Evolutionary conservation across 2,888 invertebrate genomes (phyloP).

Genomic region (Invenusta paracnida): DNA sequence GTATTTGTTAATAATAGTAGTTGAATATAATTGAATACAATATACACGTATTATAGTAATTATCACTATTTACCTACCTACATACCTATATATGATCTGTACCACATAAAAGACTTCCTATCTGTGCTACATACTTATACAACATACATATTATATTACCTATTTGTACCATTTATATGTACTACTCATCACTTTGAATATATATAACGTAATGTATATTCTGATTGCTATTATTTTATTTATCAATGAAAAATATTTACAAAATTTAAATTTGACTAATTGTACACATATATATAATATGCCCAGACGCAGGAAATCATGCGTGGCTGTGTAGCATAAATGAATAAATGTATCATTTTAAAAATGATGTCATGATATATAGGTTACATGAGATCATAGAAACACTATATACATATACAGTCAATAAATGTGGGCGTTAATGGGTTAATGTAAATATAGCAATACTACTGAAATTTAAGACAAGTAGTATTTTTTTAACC

Average conservation of each 20-base stretch:
- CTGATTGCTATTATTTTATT: background rate
- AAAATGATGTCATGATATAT: background rate
- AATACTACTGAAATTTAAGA: no score
- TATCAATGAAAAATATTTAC: background rate
- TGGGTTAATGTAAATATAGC: no score
- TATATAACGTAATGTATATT: background rate
- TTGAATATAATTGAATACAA: background rate
- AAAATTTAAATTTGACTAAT: background rate
- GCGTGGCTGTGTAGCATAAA: background rate
- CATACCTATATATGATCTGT: background rate
- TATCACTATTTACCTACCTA: background rate
- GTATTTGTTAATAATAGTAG: background rate
- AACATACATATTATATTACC: background rate
- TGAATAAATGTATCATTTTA: background rate
- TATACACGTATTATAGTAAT: background rate
- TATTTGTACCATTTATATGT: background rate
- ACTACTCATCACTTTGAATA: background rate
- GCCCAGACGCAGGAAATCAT: slow-evolving; percentile 19
- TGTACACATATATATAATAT: background rate
- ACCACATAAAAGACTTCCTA: background rate
- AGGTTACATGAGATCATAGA: background rate
- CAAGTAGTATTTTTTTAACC: no score
- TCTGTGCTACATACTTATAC: no score
- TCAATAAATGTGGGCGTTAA: slow-evolving; percentile 28
- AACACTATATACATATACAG: background rate